Evolutionary conservation across 2,113 vertebrate genomes (phyloP), one percentile per base, ranked within the genome.

Genomic region (Larimichthys polyactis): DNA sequence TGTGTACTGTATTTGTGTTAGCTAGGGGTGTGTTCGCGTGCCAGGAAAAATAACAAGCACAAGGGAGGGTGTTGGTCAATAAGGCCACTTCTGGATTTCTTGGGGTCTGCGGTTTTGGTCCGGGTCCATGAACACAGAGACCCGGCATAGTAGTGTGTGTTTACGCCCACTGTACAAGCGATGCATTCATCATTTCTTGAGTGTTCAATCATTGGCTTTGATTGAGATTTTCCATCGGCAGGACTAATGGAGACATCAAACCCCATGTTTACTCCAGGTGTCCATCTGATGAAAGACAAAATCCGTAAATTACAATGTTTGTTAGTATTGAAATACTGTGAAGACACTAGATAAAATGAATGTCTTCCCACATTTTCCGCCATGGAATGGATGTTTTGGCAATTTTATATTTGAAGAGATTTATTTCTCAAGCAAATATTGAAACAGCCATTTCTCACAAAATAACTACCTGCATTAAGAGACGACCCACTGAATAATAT

Each of bases 41-140:
- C 92, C 91, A 94, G 93, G 79, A 90, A 89, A 92, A 94, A 92
- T 89, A 93, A 91, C 89, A 80, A 89, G 83, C 92, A 92, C 83
- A 90, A 90, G 90, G 76, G 74, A 85, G 91, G 87, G 91, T 94
- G 90, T 94, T 91, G 90, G 90, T 93, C 91, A 89, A 88, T 84
- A 89, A 75, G 77, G 72, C 77, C 85, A 75, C 80, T 83, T 82
- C 89, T 91, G 82, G 87, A 91, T 87, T 92, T 88, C 76, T 83
- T 49, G 83, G 87, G 88, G 79, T 89, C 84, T 90, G 90, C 6
- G 88, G 89, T 88, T 88, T 90, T 22, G 65, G 80, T 75, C 68
- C 15, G 4, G 77, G 75, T 72, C 62, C 68, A 63, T 67, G 77
- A 79, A 87, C 83, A 82, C 79, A 87, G 76, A 90, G 85, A 72